Base-by-base conservation (phyloP, 2,888 invertebrate genomes). In the Lutraria lutraria region DNA sequence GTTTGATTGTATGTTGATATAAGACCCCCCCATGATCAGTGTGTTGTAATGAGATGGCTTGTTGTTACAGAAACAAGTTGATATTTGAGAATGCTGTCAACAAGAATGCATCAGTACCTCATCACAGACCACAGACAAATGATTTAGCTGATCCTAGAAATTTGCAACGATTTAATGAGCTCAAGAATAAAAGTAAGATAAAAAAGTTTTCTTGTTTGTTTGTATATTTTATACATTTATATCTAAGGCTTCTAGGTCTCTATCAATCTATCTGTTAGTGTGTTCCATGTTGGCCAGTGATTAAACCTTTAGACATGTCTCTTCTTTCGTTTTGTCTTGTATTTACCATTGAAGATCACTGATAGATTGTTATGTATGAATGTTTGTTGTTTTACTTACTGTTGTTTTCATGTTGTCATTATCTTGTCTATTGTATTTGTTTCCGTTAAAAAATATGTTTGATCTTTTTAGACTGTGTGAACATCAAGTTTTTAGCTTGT, bases 91-190 rank as follows among this genome's bases (percentile, higher is more conserved):
- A 94, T 60, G 95, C 95, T 16, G 91, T 92, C 29, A 92, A 91
- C 85, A 92, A 92, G 90, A 94, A 94, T 89, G 93, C 94, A 15
- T 88, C 92, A n/a, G 92, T 94, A 25, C 93, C 93, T 31, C 92
- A 91, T 15, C 89, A 89, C 10, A 72, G 89, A 80, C 92, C 93
- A 63, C 88, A 92, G 63, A 90, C 94, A 12, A 80, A 60, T n/a
- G 95, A 95, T 68, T 87, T 85, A 15, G 94, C 94, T 8, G 94
- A 95, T 86, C 92, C 94, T 1, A 89, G 91, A 79, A 94, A 93
- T 43, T 83, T 95, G 60, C 91, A 94, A 56, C 94, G 95, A 16
- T 96, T 96, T 92, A 94, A 95, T 82, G 89, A 95, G 68, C 94
- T 96, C 72, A 96, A 95, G 84, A 91, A 94, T 84, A 94, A 93